Evolutionary conservation across 2,888 invertebrate species (phyloP).

Genomic region (Lumbricus terrestris): DNA sequence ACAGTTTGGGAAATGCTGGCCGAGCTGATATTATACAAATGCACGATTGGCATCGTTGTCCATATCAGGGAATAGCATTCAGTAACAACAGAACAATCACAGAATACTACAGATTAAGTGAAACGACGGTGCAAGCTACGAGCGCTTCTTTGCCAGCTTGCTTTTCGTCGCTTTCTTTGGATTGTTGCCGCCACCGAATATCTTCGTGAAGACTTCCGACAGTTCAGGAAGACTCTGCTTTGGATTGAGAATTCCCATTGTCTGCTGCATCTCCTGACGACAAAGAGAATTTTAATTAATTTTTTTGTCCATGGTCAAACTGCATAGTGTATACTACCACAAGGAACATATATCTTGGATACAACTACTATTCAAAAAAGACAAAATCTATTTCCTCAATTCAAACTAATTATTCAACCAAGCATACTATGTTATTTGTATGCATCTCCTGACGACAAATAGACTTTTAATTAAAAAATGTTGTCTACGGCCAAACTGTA

Average conservation of each 20-base stretch:
- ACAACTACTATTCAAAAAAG: not conserved
- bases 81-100: not conserved
- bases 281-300: not conserved
- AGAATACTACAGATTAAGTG: not conserved
- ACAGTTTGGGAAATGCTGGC: no score
- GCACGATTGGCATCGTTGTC: not conserved
- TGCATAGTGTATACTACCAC: no score
- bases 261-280: conserved; percentile 73
- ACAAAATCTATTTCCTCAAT: not conserved
- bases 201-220: conserved; percentile 87
- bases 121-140: not conserved
- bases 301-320: not conserved
- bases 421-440: no score
- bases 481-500: no score
- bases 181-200: conserved; percentile 69
- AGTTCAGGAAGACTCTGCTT: conserved; percentile 84
- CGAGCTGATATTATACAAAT: not conserved
- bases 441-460: no score
- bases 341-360: no score
- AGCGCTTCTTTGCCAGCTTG: conserved; percentile 21
- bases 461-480: no score
- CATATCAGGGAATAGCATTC: not conserved
- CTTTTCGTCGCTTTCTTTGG: conserved; percentile 9
- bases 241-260: conserved; percentile 68
- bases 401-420: not conserved